phyloP scores from a whole-genome alignment of 2,888 invertebrate species.

The Leptopilina drosophilae region DNA sequence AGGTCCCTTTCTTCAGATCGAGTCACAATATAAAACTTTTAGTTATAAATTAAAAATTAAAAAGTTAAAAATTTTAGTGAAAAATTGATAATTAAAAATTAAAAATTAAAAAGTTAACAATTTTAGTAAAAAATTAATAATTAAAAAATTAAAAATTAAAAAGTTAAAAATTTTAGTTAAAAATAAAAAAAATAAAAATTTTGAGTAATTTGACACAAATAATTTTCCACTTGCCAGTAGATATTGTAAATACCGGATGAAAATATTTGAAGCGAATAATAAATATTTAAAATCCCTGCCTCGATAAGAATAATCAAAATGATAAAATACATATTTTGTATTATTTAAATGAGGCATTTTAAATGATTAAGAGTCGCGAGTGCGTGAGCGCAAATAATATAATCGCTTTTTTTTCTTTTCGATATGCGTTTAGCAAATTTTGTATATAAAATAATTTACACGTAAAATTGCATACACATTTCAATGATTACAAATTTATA shows the following conservation, averaged over 20 bases:
- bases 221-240: background rate
- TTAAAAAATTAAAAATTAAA: too few relatives aligned
- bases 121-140: too few relatives aligned
- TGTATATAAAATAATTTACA: background rate
- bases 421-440: constrained; percentile 1
- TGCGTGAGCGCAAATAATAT: background rate
- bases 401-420: background rate
- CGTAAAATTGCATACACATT: constrained; percentile 32
- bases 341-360: background rate
- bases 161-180: too few relatives aligned
- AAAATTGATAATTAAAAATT: too few relatives aligned
- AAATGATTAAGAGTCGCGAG: background rate
- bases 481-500: constrained; percentile 11
- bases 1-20: too few relatives aligned
- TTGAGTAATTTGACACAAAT: too few relatives aligned
- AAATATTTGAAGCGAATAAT: constrained; percentile 4
- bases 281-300: background rate
- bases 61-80: too few relatives aligned
- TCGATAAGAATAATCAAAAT: constrained; percentile 14
- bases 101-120: too few relatives aligned
- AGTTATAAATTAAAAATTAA: too few relatives aligned
- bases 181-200: too few relatives aligned
- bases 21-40: too few relatives aligned
- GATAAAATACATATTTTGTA: constrained; percentile 7
- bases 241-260: background rate